Evolutionary conservation across 2,888 invertebrate genomes (phyloP), one percentile per base, ranked within the genome.

Genomic region (Scaptomyza tumidula): DNA sequence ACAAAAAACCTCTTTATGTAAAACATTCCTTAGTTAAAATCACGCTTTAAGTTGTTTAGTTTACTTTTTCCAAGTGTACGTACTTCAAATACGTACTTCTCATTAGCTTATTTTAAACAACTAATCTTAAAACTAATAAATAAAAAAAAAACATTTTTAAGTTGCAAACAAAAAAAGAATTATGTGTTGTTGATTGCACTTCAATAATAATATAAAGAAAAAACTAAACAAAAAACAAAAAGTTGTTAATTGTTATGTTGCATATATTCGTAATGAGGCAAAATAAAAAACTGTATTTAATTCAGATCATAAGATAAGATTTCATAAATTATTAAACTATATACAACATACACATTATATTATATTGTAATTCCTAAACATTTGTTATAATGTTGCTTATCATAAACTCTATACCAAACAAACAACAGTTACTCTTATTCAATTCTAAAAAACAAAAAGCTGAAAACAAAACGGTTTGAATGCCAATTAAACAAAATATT

Each of bases 301-400:
- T 57, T 61, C 59, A 37, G 44, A 70, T 54, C 52, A 56, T 61
- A 74, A 39, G 39, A 57, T 74, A 75, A 75, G 65, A 75, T 66
- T 86, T 73, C 71, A 35, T 73, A 69, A 82, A 71, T 74, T 80
- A 82, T 78, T 76, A 53, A 69, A 76, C 24, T 68, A 75, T 60
- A 46, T 29, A 29, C 7, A 6, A 66, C 60, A 49, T 9, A 49
- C 9, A 35, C 13, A 39, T 39, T 39, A 46, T 68, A 69, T 66
- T 80, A 58, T 81, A 81, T 75, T 72, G 79, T 71, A 83, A 83
- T 86, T 85, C 78, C 76, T 75, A 66, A 75, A 85, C 67, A 85
- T 87, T 81, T 81, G 86, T 86, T 83, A 67, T 64, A 74, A 75
- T 87, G 85, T 86, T 87, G 75, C 72, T 83, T 69, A 62, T 62